These are phyloP conservation scores for Lapara coniferarum DNA, from an alignment of 2,888 invertebrate species.

Conservation along the genomic window DNA sequence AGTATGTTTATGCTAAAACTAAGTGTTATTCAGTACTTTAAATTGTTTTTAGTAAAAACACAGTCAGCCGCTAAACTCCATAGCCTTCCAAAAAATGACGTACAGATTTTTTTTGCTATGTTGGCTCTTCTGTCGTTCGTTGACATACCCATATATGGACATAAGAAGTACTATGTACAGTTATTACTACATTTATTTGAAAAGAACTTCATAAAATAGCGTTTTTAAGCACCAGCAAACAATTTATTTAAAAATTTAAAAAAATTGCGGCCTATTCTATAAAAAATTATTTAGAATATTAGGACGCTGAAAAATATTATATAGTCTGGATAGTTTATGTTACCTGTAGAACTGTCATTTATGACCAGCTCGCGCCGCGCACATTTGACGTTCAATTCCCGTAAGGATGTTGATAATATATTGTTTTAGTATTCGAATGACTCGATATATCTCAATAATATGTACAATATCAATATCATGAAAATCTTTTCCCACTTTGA, in stretches of 20 bases:
- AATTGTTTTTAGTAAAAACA: slow-evolving; percentile 65
- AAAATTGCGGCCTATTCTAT: not conserved
- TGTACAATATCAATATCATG: too few relatives aligned
- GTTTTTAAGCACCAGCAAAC: slow-evolving; percentile 5
- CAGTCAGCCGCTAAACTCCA: slow-evolving; percentile 74
- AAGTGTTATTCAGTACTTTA: slow-evolving; percentile 65
- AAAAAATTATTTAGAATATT: not conserved
- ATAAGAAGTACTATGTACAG: slow-evolving; percentile 28
- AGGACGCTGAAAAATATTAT: too few relatives aligned
- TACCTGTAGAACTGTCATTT: not conserved
- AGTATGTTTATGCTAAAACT: slow-evolving; percentile 55
- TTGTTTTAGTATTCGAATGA: too few relatives aligned
- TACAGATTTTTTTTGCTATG: slow-evolving; percentile 54
- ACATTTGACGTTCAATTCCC: too few relatives aligned
- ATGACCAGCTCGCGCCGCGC: slow-evolving; percentile 14
- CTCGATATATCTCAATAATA: too few relatives aligned
- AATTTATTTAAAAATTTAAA: not conserved
- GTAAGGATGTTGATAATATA: too few relatives aligned
- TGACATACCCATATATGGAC: slow-evolving; percentile 70
- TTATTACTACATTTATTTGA: too few relatives aligned
- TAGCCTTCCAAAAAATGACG: slow-evolving; percentile 75
- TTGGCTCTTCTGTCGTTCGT: slow-evolving; percentile 54
- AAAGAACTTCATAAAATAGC: too few relatives aligned
- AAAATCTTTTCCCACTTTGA: too few relatives aligned
- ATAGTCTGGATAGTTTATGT: not conserved